Evolutionary conservation across 2,113 vertebrate species (phyloP).

Genomic region (Crotalus tigris): DNA sequence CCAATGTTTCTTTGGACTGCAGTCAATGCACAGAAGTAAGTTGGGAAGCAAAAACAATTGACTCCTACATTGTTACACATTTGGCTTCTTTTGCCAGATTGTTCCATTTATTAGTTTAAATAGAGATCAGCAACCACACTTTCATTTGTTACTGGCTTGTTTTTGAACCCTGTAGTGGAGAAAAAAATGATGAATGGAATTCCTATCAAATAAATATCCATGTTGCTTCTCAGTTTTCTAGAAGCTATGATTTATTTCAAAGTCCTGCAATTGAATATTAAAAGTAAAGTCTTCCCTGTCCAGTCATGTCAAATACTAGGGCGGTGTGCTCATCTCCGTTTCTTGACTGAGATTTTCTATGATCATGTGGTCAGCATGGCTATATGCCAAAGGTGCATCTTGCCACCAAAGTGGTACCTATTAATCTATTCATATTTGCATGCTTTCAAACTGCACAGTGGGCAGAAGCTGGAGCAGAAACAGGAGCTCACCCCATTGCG

Average conservation of each 20-base stretch:
- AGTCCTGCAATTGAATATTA: conserved; percentile 1
- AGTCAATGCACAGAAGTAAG: not conserved
- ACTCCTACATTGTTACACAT: not conserved
- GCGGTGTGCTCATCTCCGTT: not conserved
- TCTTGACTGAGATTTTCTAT: not conserved
- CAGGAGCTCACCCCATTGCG: not conserved
- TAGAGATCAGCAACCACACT: not conserved
- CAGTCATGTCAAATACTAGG: not conserved
- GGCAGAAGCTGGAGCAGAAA: not conserved
- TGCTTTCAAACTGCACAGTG: not conserved
- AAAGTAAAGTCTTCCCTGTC: not conserved
- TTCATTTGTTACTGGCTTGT: conserved; percentile 5
- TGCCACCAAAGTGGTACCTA: not conserved
- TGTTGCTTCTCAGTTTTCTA: not conserved
- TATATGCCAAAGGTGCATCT: not conserved
- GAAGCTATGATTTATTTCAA: conserved; percentile 4
- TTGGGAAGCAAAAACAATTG: not conserved
- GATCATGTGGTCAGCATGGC: not conserved
- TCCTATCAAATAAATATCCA: conserved; percentile 8
- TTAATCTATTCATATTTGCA: not conserved
- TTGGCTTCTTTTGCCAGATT: not conserved
- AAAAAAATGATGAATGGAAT: not conserved
- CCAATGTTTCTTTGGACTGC: not conserved
- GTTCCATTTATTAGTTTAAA: not conserved
- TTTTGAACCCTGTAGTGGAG: not conserved